Base-by-base conservation (phyloP, 2,888 invertebrate genomes). In the Teleiodes luculella region DNA sequence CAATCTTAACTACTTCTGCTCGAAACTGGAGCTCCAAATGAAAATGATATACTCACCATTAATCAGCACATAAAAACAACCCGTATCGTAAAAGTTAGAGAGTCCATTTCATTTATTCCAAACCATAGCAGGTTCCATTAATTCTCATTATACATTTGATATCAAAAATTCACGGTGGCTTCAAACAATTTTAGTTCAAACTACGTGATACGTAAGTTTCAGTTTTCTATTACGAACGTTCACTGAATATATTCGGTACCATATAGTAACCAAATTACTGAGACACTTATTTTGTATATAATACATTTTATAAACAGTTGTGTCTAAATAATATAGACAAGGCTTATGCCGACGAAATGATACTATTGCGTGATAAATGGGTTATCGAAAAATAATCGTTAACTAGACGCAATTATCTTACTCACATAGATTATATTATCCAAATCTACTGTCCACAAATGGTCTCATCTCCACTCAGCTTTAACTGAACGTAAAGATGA, bases 1-100 rank as follows among this genome's bases (percentile, higher is more conserved):
- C 75, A 73, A 88, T 89, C 88, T 88, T 84, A 88, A 88, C 88
- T 83, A 72, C 85, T 79, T 72, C 73, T 83, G 83, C 86, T 88
- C 78, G 76, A 88, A 88, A 86, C 85, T 86, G 80, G 74, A 76
- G 78, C 80, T 76, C 74, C 71, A 69, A 65, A 72, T 78, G 80
- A 82, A 86, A 86, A 86, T 86, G 79, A 86, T 86, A 83, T 85
- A 86, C 78, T 78, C 68, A 67, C 66, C 64, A 65, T 63, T 63
- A 68, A 70, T 68, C 54, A 57, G 36, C 70, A 64, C 54, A 54
- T 66, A 56, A 79, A 80, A 79, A 71, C 36, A 56, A 55, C 61
- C 74, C 73, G 66, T 81, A 78, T 65, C 51, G 20, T 47, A 20
- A 49, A 28, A 47, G 51, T 10, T 1, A 46, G 68, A 69, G 64